Base-by-base conservation (phyloP, 2,797 vertebrate species). In the Ciconia nigra region DNA sequence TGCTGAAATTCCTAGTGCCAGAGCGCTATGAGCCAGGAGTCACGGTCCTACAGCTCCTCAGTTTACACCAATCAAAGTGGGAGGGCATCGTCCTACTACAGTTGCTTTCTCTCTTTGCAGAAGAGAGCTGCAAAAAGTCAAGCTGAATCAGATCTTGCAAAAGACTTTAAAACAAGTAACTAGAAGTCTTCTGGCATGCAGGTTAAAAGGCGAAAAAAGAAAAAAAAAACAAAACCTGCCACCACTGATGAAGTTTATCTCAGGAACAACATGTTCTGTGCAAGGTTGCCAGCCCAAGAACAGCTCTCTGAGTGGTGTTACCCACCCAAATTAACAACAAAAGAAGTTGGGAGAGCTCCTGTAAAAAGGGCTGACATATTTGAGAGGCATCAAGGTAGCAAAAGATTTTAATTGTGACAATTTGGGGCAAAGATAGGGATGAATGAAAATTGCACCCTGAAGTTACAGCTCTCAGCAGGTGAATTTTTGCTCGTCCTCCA, bases 181-280 rank as follows among this genome's bases (percentile, higher is more conserved):
- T 24, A 5, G 21, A 57, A 74, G 35, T 46, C n/a, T 47, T 81
- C 63, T 67, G 80, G 29, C 52, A n/a, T 2, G 11, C 13, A 44
- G 71, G 63, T 13, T 49, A 39, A 42, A 77, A 77, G 78, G 69
- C 51, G 46, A 21, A 41, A 46, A n/a, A 37, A 39, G 0, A 15
- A 72, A 47, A 51, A 46, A 70, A 20, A 26, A 19, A 8, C 35
- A 18, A 44, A 52, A 41, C 7, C 47, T 58, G 28, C 42, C 71
- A 13, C 13, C 25, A 6, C 2, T 29, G 16, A 17, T 28, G 55
- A 37, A 61, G 16, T 39, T 47, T 31, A 10, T 49, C 51, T 72
- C 46, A 21, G 29, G n/a, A 73, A 24, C 66, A 35, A 2, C 19
- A 26, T 0, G 0, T 44, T 46, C 39, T 19, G 19, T 55, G 62